A percentile compares a stretch with the other conserved stretches of the same genome.
Evolutionary conservation across 2,888 invertebrate species (phyloP).

Genomic region (Heteromyza rotundicornis): DNA sequence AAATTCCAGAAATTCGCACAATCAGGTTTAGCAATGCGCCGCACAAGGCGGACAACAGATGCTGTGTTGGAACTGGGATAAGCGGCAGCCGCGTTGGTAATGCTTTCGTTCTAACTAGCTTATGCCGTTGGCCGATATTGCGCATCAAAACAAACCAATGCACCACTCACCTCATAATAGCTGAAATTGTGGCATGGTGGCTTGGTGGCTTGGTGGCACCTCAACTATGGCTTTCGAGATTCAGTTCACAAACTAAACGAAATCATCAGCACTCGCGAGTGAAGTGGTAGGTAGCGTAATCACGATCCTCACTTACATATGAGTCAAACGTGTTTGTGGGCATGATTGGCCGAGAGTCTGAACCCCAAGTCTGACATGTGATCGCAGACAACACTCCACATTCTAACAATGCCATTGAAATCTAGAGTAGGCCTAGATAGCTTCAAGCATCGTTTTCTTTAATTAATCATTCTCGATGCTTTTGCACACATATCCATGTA

Average conservation of each 20-base stretch:
- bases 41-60: neutral
- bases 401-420: neutral
- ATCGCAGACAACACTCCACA: too few species aligned
- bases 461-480: too few species aligned
- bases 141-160: neutral
- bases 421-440: neutral
- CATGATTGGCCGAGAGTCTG: neutral
- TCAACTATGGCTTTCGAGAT: too few species aligned
- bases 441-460: too few species aligned
- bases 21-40: neutral
- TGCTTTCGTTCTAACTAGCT: conserved; percentile 5
- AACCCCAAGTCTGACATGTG: neutral
- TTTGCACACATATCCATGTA: too few species aligned
- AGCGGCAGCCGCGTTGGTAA: conserved; percentile 6
- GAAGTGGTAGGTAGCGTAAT: too few species aligned
- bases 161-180: neutral
- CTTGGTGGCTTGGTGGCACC: neutral
- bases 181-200: neutral
- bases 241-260: too few species aligned
- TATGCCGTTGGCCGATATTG: neutral
- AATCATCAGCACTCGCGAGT: too few species aligned
- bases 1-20: conserved; percentile 13
- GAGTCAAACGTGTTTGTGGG: neutral
- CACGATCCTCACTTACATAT: neutral
- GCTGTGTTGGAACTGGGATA: neutral